Base-by-base conservation (phyloP, 2,888 invertebrate species). In the Orchestes rusci region DNA sequence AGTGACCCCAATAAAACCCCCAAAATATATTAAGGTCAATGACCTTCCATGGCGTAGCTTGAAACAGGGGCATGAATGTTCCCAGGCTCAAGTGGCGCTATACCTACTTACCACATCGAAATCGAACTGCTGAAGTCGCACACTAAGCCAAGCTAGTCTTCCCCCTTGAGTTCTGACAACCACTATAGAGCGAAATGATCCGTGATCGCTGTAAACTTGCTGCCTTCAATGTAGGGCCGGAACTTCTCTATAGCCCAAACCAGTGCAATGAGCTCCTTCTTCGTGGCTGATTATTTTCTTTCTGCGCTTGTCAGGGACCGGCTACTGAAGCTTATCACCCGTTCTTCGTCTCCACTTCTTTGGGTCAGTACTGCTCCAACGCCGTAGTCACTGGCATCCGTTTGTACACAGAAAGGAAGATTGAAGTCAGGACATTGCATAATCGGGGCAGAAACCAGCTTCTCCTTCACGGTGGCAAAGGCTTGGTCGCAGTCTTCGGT, bases 291-390 rank as follows among this genome's bases (percentile, higher is more conserved):
- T 7, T 23, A 23, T 5, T 7, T 5, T 10, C 23, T 10, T 10
- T 23, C 23, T 10, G 5, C 5, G 5, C 10, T 23, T 23, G 23
- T 7, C 10, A 23, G 8, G 23, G 23, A 23, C 10, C 23, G 5
- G 23, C 23, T 23, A 7, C 5, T 7, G 23, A 7, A 23, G 23
- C 23, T 7, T 5, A 23, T 23, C 5, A 23, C 23, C 23, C 23
- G 5, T 7, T 23, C 23, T 23, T 10, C 23, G 8, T 23, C 23
- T 23, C 10, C 23, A 10, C 10, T 5, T 5, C 17, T 17, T 29
- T 52, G 53, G 1, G 47, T 41, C 23, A 54, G 16, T 12, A 44
- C 48, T 2, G 50, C 50, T 4, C 54, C 41, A 1, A 53, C 35
- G n/a, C 52, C 50, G 28, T 37, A 47, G n/a, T 13, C 47, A 1